Evolutionary conservation across 1,140 invertebrate genomes (phyloP).

Genomic region (Contarinia nasturtii): DNA sequence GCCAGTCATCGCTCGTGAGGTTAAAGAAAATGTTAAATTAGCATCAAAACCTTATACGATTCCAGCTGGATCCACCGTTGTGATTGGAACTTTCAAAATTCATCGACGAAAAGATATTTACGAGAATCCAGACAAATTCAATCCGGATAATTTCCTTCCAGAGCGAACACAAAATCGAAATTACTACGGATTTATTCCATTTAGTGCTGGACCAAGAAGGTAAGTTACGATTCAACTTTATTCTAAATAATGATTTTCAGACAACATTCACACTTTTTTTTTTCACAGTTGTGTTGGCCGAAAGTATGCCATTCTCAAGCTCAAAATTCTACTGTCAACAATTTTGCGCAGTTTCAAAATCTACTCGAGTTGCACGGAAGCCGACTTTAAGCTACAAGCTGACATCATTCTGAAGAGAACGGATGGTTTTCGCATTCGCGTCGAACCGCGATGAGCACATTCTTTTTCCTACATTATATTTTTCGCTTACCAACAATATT

Average conservation of each 20-base stretch:
- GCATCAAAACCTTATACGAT: constrained; percentile 22
- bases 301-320: constrained; percentile 46
- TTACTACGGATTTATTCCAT: constrained; percentile 76
- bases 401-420: constrained; percentile 29
- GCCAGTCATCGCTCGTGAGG: constrained; percentile 49
- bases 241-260: background rate
- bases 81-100: constrained; percentile 46
- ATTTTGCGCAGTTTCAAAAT: constrained; percentile 39
- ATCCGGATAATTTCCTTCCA: constrained; percentile 82
- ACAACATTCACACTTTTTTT: background rate
- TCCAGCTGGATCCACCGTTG: constrained; percentile 38
- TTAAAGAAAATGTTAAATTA: constrained; percentile 48
- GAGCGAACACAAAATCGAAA: constrained; percentile 59
- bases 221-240: background rate
- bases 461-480: too few species aligned
- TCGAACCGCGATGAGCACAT: background rate
- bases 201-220: constrained; percentile 66
- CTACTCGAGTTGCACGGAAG: constrained; percentile 19
- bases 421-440: constrained; percentile 17
- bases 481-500: too few species aligned
- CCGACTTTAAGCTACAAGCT: constrained; percentile 25
- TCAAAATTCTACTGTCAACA: constrained; percentile 42
- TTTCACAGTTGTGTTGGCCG: constrained; percentile 63
- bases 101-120: constrained; percentile 62
- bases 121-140: constrained; percentile 64